phyloP scores from a whole-genome alignment of 2,113 vertebrate genomes.

The Cichladusa arquata region DNA sequence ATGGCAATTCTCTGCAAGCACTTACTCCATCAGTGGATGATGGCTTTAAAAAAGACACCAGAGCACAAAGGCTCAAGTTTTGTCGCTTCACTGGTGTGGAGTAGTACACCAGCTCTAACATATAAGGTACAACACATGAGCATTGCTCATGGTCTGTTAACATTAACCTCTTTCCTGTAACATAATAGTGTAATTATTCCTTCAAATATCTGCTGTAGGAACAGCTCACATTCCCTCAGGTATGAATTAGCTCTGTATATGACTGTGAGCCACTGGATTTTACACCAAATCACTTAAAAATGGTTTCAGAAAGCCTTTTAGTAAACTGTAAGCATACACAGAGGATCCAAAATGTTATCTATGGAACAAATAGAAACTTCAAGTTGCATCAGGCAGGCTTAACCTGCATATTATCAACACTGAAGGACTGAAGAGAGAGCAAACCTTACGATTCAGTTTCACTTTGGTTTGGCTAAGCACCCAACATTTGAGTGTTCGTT shows the following conservation, averaged over 20 bases:
- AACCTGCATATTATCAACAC: neutral
- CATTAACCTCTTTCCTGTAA: neutral
- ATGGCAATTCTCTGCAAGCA: neutral
- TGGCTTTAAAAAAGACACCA: neutral
- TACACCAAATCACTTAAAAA: neutral
- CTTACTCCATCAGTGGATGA: neutral
- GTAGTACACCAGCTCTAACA: neutral
- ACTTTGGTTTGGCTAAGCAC: constrained; percentile 13
- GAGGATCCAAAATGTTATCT: neutral
- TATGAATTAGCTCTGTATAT: neutral
- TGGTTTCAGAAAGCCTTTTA: neutral
- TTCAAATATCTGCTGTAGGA: neutral
- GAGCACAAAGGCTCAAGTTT: neutral
- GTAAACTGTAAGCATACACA: neutral
- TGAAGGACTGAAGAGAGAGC: neutral
- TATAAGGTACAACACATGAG: neutral
- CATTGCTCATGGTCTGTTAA: neutral
- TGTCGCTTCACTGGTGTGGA: neutral
- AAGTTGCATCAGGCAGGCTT: neutral
- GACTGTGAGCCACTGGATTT: neutral
- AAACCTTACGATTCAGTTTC: neutral
- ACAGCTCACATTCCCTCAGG: neutral
- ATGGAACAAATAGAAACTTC: neutral
- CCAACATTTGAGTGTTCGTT: neutral
- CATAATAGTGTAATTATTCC: neutral